Evolutionary conservation across 2,888 invertebrate genomes (phyloP).

Genomic region (Parnassius apollo): DNA sequence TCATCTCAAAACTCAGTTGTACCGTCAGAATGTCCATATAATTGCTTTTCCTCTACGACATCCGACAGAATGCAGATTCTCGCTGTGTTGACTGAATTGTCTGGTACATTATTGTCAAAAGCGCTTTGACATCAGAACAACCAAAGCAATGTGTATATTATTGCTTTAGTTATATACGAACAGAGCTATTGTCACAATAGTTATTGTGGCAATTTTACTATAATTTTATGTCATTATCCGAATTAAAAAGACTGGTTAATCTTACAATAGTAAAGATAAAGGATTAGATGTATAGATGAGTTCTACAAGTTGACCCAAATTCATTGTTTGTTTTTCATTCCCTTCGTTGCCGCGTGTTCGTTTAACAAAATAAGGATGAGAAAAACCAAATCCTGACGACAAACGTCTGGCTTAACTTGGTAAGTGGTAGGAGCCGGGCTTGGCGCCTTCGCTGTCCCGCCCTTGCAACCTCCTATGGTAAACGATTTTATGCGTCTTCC

Average conservation of each 20-base stretch:
- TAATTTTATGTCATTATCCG: too few relatives aligned
- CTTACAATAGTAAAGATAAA: background rate
- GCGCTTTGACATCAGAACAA: conserved; percentile 42
- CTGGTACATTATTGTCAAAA: conserved; percentile 43
- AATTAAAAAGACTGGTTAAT: too few relatives aligned
- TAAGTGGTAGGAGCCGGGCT: conserved; percentile 86
- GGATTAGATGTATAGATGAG: conserved; percentile 18
- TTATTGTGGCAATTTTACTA: too few relatives aligned
- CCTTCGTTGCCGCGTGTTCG: conserved; percentile 83
- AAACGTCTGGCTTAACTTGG: conserved; percentile 99
- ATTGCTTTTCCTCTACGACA: conserved; percentile 46
- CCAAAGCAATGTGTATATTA: conserved; percentile 6
- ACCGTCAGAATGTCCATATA: conserved; percentile 46
- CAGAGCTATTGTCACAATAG: conserved; percentile 7
- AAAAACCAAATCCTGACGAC: conserved; percentile 99
- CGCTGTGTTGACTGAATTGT: conserved; percentile 41
- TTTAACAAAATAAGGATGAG: conserved; percentile 92
- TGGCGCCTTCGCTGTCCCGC: conserved; percentile 67
- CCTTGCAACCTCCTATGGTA: conserved; percentile 44
- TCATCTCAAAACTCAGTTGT: conserved; percentile 44
- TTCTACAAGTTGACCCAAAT: conserved; percentile 29
- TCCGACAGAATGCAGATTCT: conserved; percentile 43
- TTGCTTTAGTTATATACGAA: conserved; percentile 6
- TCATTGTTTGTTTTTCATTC: conserved; percentile 74
- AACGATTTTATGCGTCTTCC: conserved; percentile 25